phyloP scores from a whole-genome alignment of 2,113 vertebrate species.

The Erinaceus europaeus region DNA sequence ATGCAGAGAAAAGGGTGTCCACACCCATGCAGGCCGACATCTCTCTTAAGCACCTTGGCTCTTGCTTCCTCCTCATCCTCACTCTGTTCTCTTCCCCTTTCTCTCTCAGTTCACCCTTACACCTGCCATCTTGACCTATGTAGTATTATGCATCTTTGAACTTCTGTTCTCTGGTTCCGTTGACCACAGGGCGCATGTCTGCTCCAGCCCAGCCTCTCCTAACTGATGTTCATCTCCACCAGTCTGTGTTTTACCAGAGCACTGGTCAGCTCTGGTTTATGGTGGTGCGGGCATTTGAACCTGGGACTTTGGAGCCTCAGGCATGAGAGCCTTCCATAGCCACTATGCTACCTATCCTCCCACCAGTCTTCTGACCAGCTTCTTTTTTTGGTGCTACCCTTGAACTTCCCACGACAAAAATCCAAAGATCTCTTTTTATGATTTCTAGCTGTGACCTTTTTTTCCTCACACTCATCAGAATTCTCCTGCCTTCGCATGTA shows the following conservation, averaged over 20 bases:
- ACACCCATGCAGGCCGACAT: accelerated
- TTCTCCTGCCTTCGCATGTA: background rate
- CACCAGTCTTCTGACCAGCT: background rate
- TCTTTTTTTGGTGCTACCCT: background rate
- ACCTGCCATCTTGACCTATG: accelerated
- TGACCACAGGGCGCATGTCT: background rate
- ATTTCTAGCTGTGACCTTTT: background rate
- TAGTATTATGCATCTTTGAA: background rate
- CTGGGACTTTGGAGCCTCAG: too few species aligned
- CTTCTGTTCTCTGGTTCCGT: background rate
- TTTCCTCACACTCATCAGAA: background rate
- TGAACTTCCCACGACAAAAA: background rate
- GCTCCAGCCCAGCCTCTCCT: background rate
- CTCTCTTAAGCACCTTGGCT: background rate
- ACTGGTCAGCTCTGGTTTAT: too few species aligned
- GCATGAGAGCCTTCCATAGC: too few species aligned
- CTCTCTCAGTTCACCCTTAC: background rate
- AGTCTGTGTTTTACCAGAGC: too few species aligned
- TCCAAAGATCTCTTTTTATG: background rate
- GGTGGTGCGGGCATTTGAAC: too few species aligned
- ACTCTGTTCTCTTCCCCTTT: accelerated
- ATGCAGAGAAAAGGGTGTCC: background rate
- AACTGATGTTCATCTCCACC: background rate
- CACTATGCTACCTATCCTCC: too few species aligned
- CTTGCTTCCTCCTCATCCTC: too few species aligned